phyloP scores from a whole-genome alignment of 2,113 vertebrate genomes.

The Falcunculus frontatus region DNA sequence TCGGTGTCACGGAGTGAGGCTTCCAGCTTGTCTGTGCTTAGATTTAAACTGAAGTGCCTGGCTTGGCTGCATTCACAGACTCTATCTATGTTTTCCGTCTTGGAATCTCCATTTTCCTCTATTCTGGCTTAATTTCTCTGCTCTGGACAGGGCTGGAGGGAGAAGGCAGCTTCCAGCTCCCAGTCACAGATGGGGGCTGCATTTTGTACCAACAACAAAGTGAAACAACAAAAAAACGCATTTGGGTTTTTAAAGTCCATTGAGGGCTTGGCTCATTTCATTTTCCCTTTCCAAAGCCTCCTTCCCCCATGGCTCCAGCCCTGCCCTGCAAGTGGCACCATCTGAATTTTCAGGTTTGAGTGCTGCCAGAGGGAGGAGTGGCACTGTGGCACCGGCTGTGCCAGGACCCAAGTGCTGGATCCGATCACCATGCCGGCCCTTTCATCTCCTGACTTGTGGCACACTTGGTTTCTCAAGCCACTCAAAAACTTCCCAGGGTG shows the following conservation, averaged over 20 bases:
- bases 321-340: neutral
- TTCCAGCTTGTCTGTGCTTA: neutral
- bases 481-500: neutral
- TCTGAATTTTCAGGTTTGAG: neutral
- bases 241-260: neutral
- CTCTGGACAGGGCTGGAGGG: neutral
- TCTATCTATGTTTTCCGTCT: neutral
- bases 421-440: fast-evolving
- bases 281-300: neutral
- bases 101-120: neutral
- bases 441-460: neutral
- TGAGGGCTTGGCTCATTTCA: neutral
- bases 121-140: neutral
- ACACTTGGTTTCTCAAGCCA: neutral
- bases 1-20: fast-evolving
- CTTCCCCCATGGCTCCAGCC: neutral
- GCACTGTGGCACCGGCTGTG: neutral
- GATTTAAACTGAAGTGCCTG: neutral
- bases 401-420: neutral
- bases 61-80: neutral
- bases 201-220: neutral
- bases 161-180: neutral
- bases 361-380: neutral
- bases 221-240: neutral
- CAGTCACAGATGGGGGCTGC: neutral